These are phyloP conservation scores for Linnaemya tessellans DNA, from an alignment of 2,888 invertebrate genomes.

Conservation along the genomic window DNA sequence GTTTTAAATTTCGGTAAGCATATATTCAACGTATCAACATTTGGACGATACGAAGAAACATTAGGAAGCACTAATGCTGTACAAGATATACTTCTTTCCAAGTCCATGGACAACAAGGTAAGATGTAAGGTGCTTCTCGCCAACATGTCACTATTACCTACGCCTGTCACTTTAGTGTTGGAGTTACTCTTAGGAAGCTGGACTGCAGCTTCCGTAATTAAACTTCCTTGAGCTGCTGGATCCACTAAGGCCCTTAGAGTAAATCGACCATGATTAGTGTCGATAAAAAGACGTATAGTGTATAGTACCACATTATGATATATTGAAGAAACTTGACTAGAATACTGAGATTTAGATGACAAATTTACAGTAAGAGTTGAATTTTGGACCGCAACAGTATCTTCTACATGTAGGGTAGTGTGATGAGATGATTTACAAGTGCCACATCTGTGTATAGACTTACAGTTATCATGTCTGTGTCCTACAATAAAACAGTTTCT, in stretches of 20 bases:
- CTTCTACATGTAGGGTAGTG: constrained; percentile 16
- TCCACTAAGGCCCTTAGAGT: background rate
- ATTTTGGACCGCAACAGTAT: background rate
- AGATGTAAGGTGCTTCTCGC: too few species aligned
- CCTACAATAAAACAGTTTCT: background rate
- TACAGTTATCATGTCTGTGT: background rate
- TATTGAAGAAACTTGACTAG: too few species aligned
- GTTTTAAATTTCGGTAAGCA: background rate
- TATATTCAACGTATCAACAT: background rate
- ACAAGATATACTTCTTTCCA: background rate
- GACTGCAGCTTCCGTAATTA: too few species aligned
- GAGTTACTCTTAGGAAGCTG: too few species aligned
- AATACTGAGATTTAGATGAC: background rate
- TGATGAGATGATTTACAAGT: too few species aligned
- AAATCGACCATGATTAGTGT: background rate
- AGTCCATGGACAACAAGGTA: too few species aligned
- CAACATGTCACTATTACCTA: background rate
- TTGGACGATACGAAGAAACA: too few species aligned
- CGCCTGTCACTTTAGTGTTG: too few species aligned
- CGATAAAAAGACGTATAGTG: background rate
- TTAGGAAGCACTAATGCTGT: background rate
- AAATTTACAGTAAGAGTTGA: background rate
- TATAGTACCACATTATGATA: too few species aligned
- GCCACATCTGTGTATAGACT: background rate
- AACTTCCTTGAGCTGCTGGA: constrained; percentile 52